Conservation (phyloP, 2,113 vertebrate species). For the Lonchura striata region DNA sequence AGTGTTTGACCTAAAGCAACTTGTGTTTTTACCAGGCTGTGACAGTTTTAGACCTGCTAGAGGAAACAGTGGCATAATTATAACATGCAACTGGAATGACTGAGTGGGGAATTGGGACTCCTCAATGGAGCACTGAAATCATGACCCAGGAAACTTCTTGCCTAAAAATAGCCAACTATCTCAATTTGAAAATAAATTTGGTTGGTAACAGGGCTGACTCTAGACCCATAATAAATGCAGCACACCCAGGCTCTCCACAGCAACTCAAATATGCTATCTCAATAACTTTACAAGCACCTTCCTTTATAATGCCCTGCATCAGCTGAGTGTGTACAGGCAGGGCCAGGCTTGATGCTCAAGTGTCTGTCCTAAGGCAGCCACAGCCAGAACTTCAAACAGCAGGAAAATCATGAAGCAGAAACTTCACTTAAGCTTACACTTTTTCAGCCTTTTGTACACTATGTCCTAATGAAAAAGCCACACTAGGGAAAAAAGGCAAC, state of each 20-base stretch:
- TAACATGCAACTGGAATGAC: neutral
- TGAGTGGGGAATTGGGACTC: neutral
- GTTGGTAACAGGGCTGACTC: neutral
- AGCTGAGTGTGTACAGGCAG: neutral
- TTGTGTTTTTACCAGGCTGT: neutral
- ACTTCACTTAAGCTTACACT: neutral
- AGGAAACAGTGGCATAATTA: conserved; percentile 5
- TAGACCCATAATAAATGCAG: neutral
- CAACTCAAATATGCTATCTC: neutral
- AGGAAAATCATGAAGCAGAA: neutral
- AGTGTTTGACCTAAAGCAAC: neutral
- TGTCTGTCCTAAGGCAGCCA: neutral
- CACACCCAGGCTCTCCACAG: neutral
- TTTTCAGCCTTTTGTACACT: neutral
- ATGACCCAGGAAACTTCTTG: neutral
- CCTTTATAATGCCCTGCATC: neutral
- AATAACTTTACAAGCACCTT: neutral
- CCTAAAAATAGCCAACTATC: neutral
- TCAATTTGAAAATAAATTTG: neutral
- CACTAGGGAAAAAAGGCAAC: neutral
- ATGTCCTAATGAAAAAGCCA: neutral
- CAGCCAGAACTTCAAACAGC: fast-evolving
- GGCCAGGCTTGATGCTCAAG: neutral
- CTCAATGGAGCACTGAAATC: neutral
- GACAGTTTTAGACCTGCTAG: neutral